Percentiles rank a stretch among this genome's conserved stretches.
phyloP scores from a whole-genome alignment of 2,113 vertebrate genomes.

The Pagrus major region DNA sequence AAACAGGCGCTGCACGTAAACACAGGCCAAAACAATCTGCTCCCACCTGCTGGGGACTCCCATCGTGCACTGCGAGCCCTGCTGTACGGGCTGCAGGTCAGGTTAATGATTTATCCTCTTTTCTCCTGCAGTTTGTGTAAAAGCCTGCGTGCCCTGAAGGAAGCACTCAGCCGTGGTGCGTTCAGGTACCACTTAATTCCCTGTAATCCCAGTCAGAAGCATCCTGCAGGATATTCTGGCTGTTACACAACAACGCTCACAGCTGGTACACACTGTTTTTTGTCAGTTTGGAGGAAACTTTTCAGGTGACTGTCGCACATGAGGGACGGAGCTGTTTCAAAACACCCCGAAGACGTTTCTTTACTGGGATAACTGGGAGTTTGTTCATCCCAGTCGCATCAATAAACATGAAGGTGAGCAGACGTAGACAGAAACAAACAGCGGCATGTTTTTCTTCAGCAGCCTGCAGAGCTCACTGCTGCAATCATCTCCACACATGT shows the following conservation, averaged over 20 bases:
- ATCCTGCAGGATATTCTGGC: conserved; percentile 27
- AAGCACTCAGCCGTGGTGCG: conserved; percentile 40
- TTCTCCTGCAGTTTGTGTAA: conserved; percentile 24
- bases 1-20: not conserved
- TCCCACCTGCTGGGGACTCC: not conserved
- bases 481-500: not conserved
- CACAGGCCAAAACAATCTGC: not conserved
- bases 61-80: conserved; percentile 16
- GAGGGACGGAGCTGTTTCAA: not conserved
- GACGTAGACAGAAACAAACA: not conserved
- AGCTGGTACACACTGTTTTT: not conserved
- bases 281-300: conserved; percentile 28
- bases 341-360: not conserved
- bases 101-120: not conserved
- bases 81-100: not conserved
- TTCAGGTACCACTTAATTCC: conserved; percentile 54
- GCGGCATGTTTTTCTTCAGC: not conserved
- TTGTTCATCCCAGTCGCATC: not conserved
- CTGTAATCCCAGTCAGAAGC: conserved; percentile 18
- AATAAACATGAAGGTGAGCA: not conserved
- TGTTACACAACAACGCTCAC: conserved; percentile 15
- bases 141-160: conserved; percentile 46
- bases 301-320: not conserved
- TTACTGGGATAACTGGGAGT: conserved; percentile 5
- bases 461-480: not conserved